Percentiles rank a stretch among this genome's conserved stretches.
These are phyloP conservation scores for Lates calcarifer DNA, from an alignment of 2,113 vertebrate genomes.

Conservation along the genomic window DNA sequence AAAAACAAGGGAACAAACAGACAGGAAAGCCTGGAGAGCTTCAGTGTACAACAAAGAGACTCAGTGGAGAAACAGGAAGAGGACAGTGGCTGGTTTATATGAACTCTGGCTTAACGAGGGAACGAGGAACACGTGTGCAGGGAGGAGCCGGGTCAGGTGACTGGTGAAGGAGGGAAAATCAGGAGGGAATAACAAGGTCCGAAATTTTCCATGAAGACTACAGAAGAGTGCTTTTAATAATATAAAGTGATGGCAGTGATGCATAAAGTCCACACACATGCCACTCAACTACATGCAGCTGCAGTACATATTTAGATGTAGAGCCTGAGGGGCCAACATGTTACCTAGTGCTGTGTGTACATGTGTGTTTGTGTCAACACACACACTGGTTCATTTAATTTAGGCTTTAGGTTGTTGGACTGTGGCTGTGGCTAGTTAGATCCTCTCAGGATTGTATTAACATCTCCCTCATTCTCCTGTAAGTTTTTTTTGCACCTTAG, in stretches of 20 bases:
- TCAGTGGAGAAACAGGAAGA: neutral
- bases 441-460: no score
- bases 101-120: neutral
- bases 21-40: neutral
- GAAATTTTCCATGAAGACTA: no score
- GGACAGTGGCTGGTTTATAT: neutral
- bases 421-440: neutral
- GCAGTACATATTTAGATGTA: slow-evolving; percentile 10
- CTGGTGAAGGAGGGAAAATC: neutral
- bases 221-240: no score
- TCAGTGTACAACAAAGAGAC: neutral
- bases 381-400: neutral
- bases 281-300: neutral
- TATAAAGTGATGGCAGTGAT: neutral
- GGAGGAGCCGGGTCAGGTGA: neutral
- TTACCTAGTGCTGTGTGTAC: neutral
- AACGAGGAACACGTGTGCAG: neutral
- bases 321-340: slow-evolving; percentile 19
- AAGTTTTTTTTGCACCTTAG: no score
- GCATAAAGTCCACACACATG: neutral
- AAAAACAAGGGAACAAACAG: neutral
- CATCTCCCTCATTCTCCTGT: no score
- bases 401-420: neutral
- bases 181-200: no score
- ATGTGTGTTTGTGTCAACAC: neutral